phyloP scores from a whole-genome alignment of 2,888 invertebrate species.

The Mechanitis mazaeus region DNA sequence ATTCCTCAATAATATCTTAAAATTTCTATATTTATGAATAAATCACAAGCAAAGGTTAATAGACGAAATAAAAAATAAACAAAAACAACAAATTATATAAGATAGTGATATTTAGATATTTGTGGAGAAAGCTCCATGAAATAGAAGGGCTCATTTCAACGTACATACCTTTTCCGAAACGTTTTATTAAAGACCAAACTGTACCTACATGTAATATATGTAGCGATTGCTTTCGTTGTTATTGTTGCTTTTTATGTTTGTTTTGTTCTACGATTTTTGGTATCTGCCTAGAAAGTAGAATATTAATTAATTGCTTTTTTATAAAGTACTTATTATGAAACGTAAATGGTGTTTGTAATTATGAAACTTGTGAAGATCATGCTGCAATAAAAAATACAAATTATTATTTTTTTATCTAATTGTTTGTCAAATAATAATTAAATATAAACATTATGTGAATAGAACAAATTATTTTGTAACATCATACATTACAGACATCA shows the following conservation, averaged over 20 bases:
- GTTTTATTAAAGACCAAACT: constrained; percentile 3
- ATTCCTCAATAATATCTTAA: too few species aligned
- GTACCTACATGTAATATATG: background rate
- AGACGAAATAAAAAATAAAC: background rate
- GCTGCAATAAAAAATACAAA: too few species aligned
- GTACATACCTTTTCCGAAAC: constrained; percentile 6
- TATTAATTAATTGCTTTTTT: too few species aligned
- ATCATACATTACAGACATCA: background rate
- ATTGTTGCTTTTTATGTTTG: background rate
- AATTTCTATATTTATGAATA: too few species aligned
- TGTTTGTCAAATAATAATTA: too few species aligned
- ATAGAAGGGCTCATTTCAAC: constrained; percentile 13
- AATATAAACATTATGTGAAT: background rate
- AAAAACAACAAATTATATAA: background rate
- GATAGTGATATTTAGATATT: constrained; percentile 6
- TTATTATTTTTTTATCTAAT: too few species aligned
- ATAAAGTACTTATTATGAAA: too few species aligned
- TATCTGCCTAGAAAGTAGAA: too few species aligned
- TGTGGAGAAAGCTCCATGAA: constrained; percentile 5
- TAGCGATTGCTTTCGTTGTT: background rate
- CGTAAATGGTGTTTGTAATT: too few species aligned
- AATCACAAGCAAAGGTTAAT: too few species aligned
- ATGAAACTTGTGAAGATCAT: too few species aligned
- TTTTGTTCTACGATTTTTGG: background rate
- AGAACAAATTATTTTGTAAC: constrained; percentile 2